Conservation (phyloP, 2,888 invertebrate genomes). For the Nymphalis c-album region DNA sequence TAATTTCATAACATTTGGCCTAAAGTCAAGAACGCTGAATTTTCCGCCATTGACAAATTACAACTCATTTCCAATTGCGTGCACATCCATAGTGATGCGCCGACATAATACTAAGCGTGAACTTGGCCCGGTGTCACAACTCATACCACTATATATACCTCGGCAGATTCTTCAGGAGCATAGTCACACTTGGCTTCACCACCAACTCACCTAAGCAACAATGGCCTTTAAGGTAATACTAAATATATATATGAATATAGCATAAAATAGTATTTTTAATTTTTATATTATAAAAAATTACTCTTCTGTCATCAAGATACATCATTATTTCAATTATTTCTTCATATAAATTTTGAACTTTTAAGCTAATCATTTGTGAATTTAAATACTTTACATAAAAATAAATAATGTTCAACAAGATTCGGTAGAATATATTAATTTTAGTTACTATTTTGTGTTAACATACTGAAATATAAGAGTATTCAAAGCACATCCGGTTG, state of each 20-base stretch:
- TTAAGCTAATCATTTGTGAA: too few relatives aligned
- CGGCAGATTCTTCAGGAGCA: constrained; percentile 58
- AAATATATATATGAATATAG: constrained; percentile 10
- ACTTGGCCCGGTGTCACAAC: constrained; percentile 72
- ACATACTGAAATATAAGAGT: too few relatives aligned
- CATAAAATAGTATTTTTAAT: constrained; percentile 15
- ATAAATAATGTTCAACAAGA: too few relatives aligned
- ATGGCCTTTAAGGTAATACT: constrained; percentile 73
- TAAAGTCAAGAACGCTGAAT: constrained; percentile 71
- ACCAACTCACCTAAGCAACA: constrained; percentile 60
- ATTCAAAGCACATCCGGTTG: background rate
- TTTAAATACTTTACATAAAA: too few relatives aligned
- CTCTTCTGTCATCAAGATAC: too few relatives aligned
- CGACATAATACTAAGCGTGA: constrained; percentile 70
- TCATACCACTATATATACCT: constrained; percentile 66
- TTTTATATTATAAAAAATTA: background rate
- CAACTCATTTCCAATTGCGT: constrained; percentile 75
- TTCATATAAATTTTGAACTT: too few relatives aligned
- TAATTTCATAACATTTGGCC: constrained; percentile 67
- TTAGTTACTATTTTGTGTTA: too few relatives aligned
- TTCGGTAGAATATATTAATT: too few relatives aligned
- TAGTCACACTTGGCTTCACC: constrained; percentile 66
- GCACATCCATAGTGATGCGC: constrained; percentile 72
- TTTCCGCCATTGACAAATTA: constrained; percentile 76
- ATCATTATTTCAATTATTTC: too few relatives aligned